Evolutionary conservation across 92 coral and sea anemone genomes (phyloP).

Genomic region (Palythoa grandiflora): DNA sequence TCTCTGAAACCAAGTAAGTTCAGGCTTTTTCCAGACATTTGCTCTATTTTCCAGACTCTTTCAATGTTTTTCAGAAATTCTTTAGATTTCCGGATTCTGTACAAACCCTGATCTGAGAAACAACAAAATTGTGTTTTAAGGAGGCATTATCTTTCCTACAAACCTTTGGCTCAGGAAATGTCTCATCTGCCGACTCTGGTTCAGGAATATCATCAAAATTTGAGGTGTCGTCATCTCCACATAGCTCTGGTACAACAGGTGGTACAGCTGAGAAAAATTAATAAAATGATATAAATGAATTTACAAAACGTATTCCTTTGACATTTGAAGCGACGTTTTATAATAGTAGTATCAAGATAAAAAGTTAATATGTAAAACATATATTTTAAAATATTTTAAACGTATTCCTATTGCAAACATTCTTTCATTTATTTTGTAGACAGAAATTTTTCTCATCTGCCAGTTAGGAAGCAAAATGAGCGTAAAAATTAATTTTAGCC

Average conservation of each 20-base stretch:
- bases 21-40: too few species aligned
- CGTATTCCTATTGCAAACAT: too few species aligned
- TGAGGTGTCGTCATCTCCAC: slow-evolving; percentile 88
- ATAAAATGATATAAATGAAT: neutral
- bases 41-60: too few species aligned
- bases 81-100: too few species aligned
- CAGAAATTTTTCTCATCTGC: neutral
- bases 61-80: too few species aligned
- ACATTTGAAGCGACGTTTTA: neutral
- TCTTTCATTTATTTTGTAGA: neutral
- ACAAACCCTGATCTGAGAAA: too few species aligned
- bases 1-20: too few species aligned
- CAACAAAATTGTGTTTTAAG: neutral
- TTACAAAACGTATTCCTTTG: neutral
- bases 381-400: too few species aligned
- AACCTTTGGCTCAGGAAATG: slow-evolving; percentile 97
- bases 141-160: neutral
- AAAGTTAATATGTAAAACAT: too few species aligned
- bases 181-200: slow-evolving; percentile 97
- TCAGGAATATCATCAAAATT: slow-evolving; percentile 99
- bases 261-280: slow-evolving; percentile 72
- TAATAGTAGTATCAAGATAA: too few species aligned
- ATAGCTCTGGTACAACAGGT: slow-evolving; percentile 96
- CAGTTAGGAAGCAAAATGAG: neutral
- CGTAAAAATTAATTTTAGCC: neutral